A percentile compares a stretch with the other conserved stretches of the same genome.
Evolutionary conservation across 37 sponge, comb jelly and placozoan genomes (phyloP).

Genomic region (Halisarca cf. caerulea): DNA sequence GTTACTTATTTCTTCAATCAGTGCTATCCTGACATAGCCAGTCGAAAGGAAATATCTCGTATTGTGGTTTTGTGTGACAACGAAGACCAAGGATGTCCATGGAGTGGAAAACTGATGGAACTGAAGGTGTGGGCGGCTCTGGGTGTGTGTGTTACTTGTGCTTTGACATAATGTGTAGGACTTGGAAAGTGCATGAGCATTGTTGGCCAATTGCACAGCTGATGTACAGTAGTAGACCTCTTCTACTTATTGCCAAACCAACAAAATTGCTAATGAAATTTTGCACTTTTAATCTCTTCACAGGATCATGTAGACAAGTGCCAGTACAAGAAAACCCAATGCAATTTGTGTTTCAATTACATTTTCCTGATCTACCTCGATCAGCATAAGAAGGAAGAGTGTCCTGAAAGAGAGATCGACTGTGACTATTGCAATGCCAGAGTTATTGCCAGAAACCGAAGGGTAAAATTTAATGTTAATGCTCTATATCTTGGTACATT

Average conservation of each 20-base stretch:
- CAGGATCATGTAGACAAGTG: constrained; percentile 45
- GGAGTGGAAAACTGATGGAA: constrained; percentile 51
- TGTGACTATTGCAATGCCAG: constrained; percentile 7
- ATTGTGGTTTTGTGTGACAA: constrained; percentile 52
- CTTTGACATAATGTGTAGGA: no score
- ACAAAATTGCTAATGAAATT: no score
- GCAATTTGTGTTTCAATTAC: constrained; percentile 37
- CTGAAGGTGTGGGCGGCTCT: constrained; percentile 46
- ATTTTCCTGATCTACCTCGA: constrained; percentile 17
- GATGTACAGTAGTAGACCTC: no score
- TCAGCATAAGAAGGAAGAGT: constrained; percentile 37
- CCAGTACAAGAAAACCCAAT: constrained; percentile 39
- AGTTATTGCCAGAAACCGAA: neutral
- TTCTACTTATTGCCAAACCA: no score
- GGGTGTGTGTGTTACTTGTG: no score
- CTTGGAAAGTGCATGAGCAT: no score
- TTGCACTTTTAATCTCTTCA: neutral
- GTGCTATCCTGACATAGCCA: constrained; percentile 71
- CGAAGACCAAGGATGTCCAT: constrained; percentile 50
- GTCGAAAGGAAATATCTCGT: constrained; percentile 47
- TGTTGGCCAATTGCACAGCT: no score
- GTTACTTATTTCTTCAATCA: no score
- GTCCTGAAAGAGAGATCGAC: constrained; percentile 9
- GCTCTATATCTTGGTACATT: no score
- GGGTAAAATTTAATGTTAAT: no score